Evolutionary conservation across 1,140 invertebrate genomes (phyloP).

Genomic region (Ceratitis capitata): DNA sequence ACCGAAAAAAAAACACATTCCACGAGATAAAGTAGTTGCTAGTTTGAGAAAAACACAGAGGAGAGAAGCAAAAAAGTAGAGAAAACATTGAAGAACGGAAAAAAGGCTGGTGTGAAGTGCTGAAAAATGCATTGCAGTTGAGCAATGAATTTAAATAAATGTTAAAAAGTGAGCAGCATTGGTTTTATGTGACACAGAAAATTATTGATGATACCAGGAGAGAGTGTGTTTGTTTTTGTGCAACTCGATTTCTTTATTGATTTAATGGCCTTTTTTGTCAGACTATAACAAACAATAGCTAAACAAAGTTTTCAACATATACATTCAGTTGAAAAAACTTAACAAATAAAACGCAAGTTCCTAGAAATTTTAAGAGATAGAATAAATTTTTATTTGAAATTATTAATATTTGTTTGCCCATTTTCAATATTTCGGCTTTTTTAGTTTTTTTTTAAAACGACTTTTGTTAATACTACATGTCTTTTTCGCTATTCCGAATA

Average conservation of each 20-base stretch:
- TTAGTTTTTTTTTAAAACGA: neutral
- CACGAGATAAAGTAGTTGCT: neutral
- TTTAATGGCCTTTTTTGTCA: too few relatives aligned
- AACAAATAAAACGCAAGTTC: neutral
- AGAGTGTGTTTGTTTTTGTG: neutral
- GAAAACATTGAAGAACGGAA: neutral
- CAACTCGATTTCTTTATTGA: neutral
- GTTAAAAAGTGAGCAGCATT: neutral
- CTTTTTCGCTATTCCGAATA: neutral
- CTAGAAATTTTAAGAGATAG: neutral
- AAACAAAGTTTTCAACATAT: too few relatives aligned
- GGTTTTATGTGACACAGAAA: neutral
- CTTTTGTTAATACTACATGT: neutral
- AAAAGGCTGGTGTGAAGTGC: neutral
- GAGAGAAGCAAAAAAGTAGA: neutral
- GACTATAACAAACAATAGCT: too few relatives aligned
- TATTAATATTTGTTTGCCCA: neutral
- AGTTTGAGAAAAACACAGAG: neutral
- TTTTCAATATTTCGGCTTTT: neutral
- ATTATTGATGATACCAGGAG: neutral
- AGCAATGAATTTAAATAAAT: conserved; percentile 23
- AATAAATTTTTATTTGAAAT: neutral
- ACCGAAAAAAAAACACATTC: neutral
- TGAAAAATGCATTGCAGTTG: neutral
- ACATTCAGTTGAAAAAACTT: too few relatives aligned